phyloP scores from a whole-genome alignment of 2,888 invertebrate species.

The Platycheirus albimanus region DNA sequence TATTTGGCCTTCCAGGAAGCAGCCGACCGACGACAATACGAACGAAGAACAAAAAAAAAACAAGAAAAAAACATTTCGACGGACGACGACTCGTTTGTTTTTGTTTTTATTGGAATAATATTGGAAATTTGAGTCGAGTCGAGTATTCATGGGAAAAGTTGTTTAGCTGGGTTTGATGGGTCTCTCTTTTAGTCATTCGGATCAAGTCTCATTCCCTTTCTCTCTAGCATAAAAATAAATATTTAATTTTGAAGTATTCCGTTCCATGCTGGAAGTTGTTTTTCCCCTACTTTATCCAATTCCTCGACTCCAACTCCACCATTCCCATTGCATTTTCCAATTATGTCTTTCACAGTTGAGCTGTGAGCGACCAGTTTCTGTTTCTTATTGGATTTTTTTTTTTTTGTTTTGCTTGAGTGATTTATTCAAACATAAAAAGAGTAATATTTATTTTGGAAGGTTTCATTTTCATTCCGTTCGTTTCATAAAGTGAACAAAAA shows the following conservation, averaged over 20 bases:
- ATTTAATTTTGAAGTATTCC: conserved; percentile 1
- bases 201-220: conserved; percentile 15
- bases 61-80: not conserved
- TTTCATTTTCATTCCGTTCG: conserved; percentile 47
- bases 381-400: conserved; percentile 5
- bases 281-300: not conserved
- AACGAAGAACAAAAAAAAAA: conserved; percentile 2
- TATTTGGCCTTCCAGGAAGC: conserved; percentile 38
- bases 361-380: not conserved
- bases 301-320: not conserved
- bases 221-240: not conserved
- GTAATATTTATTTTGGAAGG: not conserved
- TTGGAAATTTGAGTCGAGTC: conserved; percentile 57
- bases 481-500: not conserved
- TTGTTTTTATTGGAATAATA: conserved; percentile 29
- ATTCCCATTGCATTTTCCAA: conserved; percentile 37
- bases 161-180: not conserved
- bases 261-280: conserved; percentile 14
- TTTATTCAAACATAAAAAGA: not conserved
- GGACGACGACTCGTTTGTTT: conserved; percentile 44
- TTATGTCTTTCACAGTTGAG: not conserved
- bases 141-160: conserved; percentile 19
- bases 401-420: conserved; percentile 9
- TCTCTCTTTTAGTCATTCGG: conserved; percentile 29
- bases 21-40: not conserved